Evolutionary conservation across 2,888 invertebrate species (phyloP), one percentile per base, ranked within the genome.

Genomic region (Tiliacea aurago): DNA sequence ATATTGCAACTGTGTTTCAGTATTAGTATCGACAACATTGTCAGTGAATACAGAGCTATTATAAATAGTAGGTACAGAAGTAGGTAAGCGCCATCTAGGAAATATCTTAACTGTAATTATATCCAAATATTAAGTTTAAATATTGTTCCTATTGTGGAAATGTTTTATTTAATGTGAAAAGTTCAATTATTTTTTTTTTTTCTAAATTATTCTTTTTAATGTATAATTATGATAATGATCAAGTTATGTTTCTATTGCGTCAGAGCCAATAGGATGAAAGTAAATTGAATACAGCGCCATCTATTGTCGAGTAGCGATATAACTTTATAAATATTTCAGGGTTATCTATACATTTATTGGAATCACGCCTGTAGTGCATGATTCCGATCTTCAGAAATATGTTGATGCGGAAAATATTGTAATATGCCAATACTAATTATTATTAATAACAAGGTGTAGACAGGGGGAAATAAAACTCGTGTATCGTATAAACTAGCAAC

Each of bases 381-480:
- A 58, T 66, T 20, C 33, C 4, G 4, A 56, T 80, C 53, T 74
- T 28, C 49, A 37, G 43, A 73, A 74, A 56, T 56, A 82, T 68
- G 33, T 61, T 58, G 58, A 83, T 69, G 49, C 56, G 62, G 65
- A 64, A 73, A 81, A 65, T 28, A 62, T 64, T 61, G 43, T 64
- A 10, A 56, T 58, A 20, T 41, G 53, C 33, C 28, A 41, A 53
- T 65, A 45, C 28, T 15, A 37, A 51, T 70, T 15, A 33, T 15
- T 66, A 47, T 58, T 45, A 45, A 28, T 45, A 66, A 37, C 28
- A 53, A 67, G 20, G 47, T 28, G 43, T 56, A 63, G 68, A 64
- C 51, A 67, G 69, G 53, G 72, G 70, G 53, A 87, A 95, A 92
- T 93, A 81, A 95, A 95, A 95, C 80, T 85, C 90, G 69, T 84